Base-by-base conservation (phyloP, 2,888 invertebrate species). In the Lissonota sp. region DNA sequence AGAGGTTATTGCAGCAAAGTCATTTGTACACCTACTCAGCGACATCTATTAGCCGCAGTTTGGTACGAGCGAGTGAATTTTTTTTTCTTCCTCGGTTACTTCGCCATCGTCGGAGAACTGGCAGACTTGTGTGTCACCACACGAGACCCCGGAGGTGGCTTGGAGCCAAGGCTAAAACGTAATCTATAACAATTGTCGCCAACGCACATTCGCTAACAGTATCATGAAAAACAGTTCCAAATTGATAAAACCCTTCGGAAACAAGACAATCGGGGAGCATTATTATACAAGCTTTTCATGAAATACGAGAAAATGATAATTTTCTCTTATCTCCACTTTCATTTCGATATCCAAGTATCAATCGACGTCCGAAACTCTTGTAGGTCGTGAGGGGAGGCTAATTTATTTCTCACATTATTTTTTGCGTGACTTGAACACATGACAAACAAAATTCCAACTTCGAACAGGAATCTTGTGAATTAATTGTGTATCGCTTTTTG, bases 131-230 rank as follows among this genome's bases (percentile, higher is more conserved):
- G 73, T 70, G 70, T 74, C 60, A 64, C 60, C 77, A 70, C 12
- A 73, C 53, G 46, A 66, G 77, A 77, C 63, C 70, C 66, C 63
- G 63, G 69, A 73, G 76, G 72, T 77, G 77, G 57, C 77, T 70
- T 49, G 49, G 10, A 73, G 70, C 77, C 80, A 81, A 81, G 81
- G 81, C 78, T 81, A 74, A 69, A 58, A 26, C 74, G 62, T 74
- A 74, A 81, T 74, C 74, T 78, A 26, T 63, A 66, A 73, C 80
- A 67, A 81, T 81, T 81, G 60, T 74, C 81, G 71, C 81, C 81
- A 78, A 81, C 81, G 81, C 81, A 66, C 66, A 67, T 58, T 70
- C 67, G 70, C 72, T 53, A 53, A 75, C 63, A 14, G n/a, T 46
- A 58, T 62, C 74, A 55, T 12, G 70, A 74, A 57, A 81, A 81